phyloP scores from a whole-genome alignment of 2,797 vertebrate genomes.

The Muscicapa striata region DNA sequence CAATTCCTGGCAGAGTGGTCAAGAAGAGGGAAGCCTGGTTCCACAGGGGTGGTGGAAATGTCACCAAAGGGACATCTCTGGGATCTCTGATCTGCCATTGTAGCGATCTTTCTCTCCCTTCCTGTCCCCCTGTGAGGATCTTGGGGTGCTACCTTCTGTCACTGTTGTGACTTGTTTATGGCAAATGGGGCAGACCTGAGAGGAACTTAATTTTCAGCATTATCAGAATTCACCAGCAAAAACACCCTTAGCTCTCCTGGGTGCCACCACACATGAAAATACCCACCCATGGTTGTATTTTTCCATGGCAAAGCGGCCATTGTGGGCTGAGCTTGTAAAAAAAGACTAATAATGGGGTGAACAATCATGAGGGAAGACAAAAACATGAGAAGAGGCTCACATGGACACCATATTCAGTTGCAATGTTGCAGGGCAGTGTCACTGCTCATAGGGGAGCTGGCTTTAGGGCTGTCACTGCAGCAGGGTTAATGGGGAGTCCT shows the following conservation, averaged over 20 bases:
- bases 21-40: background rate
- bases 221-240: background rate
- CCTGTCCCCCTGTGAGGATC: background rate
- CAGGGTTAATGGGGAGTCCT: accelerated
- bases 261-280: background rate
- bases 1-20: background rate
- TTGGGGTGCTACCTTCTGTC: background rate
- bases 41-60: background rate
- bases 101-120: background rate
- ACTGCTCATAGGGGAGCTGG: background rate
- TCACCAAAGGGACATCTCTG: background rate
- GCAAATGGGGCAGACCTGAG: background rate
- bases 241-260: background rate
- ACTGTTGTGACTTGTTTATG: background rate
- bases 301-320: background rate
- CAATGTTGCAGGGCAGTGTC: accelerated
- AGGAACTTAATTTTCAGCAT: background rate
- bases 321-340: background rate
- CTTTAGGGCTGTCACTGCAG: background rate
- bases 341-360: background rate
- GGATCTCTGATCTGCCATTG: background rate
- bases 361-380: background rate
- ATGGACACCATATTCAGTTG: background rate
- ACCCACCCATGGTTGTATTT: background rate
- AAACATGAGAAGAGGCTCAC: background rate